phyloP scores from a whole-genome alignment of 2,888 invertebrate genomes.

The Bedellia somnulentella region DNA sequence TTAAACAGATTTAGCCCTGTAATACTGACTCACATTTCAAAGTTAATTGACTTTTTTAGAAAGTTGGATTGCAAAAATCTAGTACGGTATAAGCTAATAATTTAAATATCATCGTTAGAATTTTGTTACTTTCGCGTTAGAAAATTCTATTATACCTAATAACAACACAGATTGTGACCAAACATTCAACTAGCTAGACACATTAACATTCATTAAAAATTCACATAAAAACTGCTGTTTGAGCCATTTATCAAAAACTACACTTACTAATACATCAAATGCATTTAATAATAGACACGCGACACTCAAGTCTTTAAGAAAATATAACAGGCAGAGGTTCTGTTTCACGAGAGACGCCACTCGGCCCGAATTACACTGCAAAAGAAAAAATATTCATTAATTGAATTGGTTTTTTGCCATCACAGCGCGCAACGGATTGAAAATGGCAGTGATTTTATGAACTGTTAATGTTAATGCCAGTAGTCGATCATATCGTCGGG shows the following conservation, averaged over 20 bases:
- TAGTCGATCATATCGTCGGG: neutral
- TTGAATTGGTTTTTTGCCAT: slow-evolving; percentile 3
- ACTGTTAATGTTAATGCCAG: neutral
- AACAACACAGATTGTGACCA: neutral
- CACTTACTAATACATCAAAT: slow-evolving; percentile 27
- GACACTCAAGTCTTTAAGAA: neutral
- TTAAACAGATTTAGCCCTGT: slow-evolving; percentile 28
- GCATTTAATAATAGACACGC: slow-evolving; percentile 22
- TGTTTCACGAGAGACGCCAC: slow-evolving; percentile 8
- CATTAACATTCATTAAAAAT: slow-evolving; percentile 39
- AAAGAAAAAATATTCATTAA: slow-evolving; percentile 18
- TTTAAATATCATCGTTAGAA: neutral
- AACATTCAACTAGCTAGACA: neutral
- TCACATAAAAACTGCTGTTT: slow-evolving; percentile 49
- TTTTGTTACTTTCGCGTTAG: neutral
- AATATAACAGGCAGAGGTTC: neutral
- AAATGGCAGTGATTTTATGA: neutral
- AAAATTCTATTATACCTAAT: slow-evolving; percentile 48
- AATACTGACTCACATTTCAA: slow-evolving; percentile 48
- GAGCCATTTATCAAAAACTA: too few species aligned
- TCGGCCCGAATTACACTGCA: slow-evolving; percentile 29
- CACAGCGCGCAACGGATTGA: neutral
- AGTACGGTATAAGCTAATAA: slow-evolving; percentile 12
- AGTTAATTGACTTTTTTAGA: slow-evolving; percentile 32
- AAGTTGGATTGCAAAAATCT: slow-evolving; percentile 23